phyloP scores from a whole-genome alignment of 2,888 invertebrate genomes.

The Aporophyla nigra region DNA sequence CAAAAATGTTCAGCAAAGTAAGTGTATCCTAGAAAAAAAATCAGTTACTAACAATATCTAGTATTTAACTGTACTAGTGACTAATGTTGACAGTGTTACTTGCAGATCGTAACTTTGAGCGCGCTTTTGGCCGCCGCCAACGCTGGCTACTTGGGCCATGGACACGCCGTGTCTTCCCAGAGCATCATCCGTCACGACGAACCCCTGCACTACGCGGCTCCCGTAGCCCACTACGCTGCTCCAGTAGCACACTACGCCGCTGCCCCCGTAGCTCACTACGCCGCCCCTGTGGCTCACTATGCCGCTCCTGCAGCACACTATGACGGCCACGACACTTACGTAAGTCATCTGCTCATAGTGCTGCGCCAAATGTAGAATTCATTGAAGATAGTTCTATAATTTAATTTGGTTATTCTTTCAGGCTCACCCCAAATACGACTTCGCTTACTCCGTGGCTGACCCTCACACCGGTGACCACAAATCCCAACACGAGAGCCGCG shows the following conservation, averaged over 20 bases:
- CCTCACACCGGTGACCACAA: constrained; percentile 91
- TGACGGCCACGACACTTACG: constrained; percentile 69
- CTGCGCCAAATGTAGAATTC: neutral
- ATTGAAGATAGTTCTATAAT: accelerated
- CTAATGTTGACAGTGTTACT: constrained; percentile 36
- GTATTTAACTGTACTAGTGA: neutral
- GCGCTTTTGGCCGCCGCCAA: constrained; percentile 85
- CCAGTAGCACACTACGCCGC: constrained; percentile 66
- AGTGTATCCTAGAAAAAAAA: constrained; percentile 42
- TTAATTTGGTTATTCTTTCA: constrained; percentile 42
- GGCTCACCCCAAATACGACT: constrained; percentile 87
- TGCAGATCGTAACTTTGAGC: constrained; percentile 84
- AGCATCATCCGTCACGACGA: constrained; percentile 82
- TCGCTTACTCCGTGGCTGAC: constrained; percentile 89
- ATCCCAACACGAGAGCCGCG: constrained; percentile 89
- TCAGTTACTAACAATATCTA: accelerated
- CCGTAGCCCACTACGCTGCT: constrained; percentile 65
- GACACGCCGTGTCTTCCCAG: constrained; percentile 81
- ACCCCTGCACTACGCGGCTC: constrained; percentile 69
- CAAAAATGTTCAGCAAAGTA: constrained; percentile 84
- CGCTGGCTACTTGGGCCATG: constrained; percentile 74
- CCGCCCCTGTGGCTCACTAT: constrained; percentile 2
- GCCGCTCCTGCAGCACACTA: constrained; percentile 68
- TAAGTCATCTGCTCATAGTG: constrained; percentile 37
- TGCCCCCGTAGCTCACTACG: constrained; percentile 68